Base-by-base conservation (phyloP, 2,113 vertebrate genomes). In the Oreochromis aureus region DNA sequence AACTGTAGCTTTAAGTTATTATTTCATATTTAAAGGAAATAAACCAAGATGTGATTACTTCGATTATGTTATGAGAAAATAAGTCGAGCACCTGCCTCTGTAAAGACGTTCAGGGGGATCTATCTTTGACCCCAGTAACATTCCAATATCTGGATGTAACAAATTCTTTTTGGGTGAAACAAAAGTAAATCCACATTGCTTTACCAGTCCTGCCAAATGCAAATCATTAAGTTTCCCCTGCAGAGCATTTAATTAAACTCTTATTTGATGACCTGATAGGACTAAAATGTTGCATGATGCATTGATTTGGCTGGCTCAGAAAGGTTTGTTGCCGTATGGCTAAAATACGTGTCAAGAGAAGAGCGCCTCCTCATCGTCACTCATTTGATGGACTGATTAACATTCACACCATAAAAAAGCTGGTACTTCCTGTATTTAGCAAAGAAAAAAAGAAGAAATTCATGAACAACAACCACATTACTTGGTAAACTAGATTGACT, bases 121-220 rank as follows among this genome's bases (percentile, higher is more conserved):
- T 81, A 89, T 81, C 91, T 83, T 85, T 78, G 85, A 93, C 87
- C 85, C 83, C 34, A 56, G 34, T 63, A 86, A 89, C 83, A 81
- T 53, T 63, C 56, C 63, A 51, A 79, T 15, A 15, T 85, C 15
- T 61, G 84, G 86, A 91, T 90, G 85, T 32, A 80, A 86, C 9
- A 36, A 46, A 92, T 92, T 73, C 15, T 82, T 91, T 39, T 51
- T 7, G 4, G n/a, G 39, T 87, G 89, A 92, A 81, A 53, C 81
- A 88, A 86, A 90, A 76, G 30, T 41, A 82, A 80, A 46, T 78
- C 87, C 30, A 79, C 88, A 76, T 86, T 19, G 9, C 24, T 71
- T 84, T 66, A 55, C 27, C 59, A 6, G 44, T 36, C 51, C 24
- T 71, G 66, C 85, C 86, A 85, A 91, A 79, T 71, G 82, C 3